These are phyloP conservation scores for Blera fallax DNA, from an alignment of 2,888 invertebrate genomes.

Conservation along the genomic window DNA sequence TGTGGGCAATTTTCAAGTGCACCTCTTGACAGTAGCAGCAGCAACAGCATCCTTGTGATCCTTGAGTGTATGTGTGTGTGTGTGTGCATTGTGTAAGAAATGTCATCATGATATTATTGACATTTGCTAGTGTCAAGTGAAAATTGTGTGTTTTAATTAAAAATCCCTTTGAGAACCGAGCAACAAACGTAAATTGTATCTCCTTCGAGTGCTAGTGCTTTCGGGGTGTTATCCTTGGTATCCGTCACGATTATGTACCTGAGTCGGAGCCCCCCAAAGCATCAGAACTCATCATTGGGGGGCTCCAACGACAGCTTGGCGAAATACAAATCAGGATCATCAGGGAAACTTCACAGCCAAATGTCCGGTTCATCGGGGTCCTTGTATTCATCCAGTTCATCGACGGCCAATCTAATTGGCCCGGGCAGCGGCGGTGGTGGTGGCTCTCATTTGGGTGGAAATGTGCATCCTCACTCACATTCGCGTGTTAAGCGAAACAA, in stretches of 20 bases:
- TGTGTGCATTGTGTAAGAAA: slow-evolving; percentile 47
- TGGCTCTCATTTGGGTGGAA: slow-evolving; percentile 53
- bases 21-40: slow-evolving; percentile 67
- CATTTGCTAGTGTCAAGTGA: slow-evolving; percentile 64
- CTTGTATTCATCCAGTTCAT: slow-evolving; percentile 73
- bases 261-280: slow-evolving; percentile 80
- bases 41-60: slow-evolving; percentile 66
- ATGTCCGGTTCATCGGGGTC: slow-evolving; percentile 67
- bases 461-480: slow-evolving; percentile 55
- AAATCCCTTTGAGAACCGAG: slow-evolving; percentile 8
- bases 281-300: slow-evolving; percentile 77
- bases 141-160: slow-evolving; percentile 44
- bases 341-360: slow-evolving; percentile 60
- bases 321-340: slow-evolving; percentile 46
- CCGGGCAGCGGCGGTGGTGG: slow-evolving; percentile 38
- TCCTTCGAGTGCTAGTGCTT: slow-evolving; percentile 5
- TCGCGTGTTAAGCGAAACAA: slow-evolving; percentile 78
- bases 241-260: slow-evolving; percentile 76
- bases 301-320: slow-evolving; percentile 77
- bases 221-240: slow-evolving; percentile 36
- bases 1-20: slow-evolving; percentile 74
- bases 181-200: background rate
- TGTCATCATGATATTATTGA: slow-evolving; percentile 71
- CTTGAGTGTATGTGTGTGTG: slow-evolving; percentile 25
- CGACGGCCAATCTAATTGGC: slow-evolving; percentile 60